Evolutionary conservation across 2,113 vertebrate species (phyloP).

Genomic region (Lycocorax pyrrhopterus): DNA sequence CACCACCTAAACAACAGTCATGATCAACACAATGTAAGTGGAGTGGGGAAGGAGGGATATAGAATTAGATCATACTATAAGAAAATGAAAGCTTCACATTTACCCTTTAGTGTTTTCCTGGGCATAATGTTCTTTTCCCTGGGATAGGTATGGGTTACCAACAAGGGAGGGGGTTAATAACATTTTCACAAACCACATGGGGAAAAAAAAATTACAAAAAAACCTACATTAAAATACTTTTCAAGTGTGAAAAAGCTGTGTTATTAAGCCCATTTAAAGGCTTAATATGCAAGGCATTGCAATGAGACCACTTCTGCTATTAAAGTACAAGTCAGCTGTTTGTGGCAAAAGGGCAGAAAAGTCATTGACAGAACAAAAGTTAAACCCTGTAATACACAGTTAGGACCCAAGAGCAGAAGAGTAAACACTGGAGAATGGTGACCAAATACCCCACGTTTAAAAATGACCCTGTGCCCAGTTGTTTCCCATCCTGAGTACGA

Average conservation of each 20-base stretch:
- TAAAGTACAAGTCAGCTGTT: background rate
- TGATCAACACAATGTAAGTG: background rate
- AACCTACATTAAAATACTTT: background rate
- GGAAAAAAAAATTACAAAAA: background rate
- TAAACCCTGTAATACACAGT: background rate
- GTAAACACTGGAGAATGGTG: background rate
- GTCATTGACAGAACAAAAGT: background rate
- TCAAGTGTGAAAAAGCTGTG: background rate
- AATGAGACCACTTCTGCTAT: background rate
- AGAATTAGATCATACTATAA: background rate
- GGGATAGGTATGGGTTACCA: background rate
- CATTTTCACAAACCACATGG: rapidly evolving
- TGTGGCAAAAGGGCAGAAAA: background rate
- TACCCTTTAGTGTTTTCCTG: background rate
- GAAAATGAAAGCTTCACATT: background rate
- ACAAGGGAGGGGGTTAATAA: background rate
- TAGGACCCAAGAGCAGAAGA: background rate
- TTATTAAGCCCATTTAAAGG: background rate
- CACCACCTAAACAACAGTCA: background rate
- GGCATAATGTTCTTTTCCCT: background rate
- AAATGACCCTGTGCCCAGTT: background rate
- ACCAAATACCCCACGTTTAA: background rate
- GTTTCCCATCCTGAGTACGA: background rate
- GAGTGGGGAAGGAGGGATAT: background rate
- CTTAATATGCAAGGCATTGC: background rate